A percentile compares a stretch with the other conserved stretches of the same genome.
phyloP scores from a whole-genome alignment of 1,140 invertebrate species.

The Hyles euphorbiae region DNA sequence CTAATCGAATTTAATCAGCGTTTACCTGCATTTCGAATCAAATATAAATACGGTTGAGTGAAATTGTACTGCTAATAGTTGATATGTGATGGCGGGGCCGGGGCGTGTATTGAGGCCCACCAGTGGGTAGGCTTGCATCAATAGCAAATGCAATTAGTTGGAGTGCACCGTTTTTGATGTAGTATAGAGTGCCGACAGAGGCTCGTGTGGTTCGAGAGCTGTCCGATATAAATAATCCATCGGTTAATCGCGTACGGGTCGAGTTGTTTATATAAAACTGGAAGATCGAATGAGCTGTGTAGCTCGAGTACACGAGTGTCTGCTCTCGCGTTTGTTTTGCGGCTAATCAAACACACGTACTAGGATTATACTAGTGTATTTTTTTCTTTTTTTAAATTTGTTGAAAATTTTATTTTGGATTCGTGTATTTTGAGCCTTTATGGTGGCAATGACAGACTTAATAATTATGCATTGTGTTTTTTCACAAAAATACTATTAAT shows the following conservation, averaged over 20 bases:
- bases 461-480: too few relatives aligned
- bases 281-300: too few relatives aligned
- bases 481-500: too few relatives aligned
- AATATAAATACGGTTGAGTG: constrained; percentile 14
- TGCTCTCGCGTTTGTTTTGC: too few relatives aligned
- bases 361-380: too few relatives aligned
- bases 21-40: constrained; percentile 9
- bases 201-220: constrained; percentile 37
- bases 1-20: constrained; percentile 14
- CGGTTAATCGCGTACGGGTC: constrained; percentile 20
- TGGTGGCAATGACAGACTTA: too few relatives aligned
- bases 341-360: too few relatives aligned
- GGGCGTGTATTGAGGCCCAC: constrained; percentile 2
- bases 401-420: too few relatives aligned
- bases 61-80: constrained; percentile 29
- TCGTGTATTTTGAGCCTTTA: too few relatives aligned
- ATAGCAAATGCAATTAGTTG: constrained; percentile 70
- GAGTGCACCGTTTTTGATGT: constrained; percentile 72
- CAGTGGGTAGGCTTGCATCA: constrained; percentile 43
- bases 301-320: too few relatives aligned
- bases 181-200: constrained; percentile 43
- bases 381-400: too few relatives aligned
- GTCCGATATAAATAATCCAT: constrained; percentile 47
- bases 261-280: constrained; percentile 12
- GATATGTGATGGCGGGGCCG: constrained; percentile 11